phyloP scores from a whole-genome alignment of 1,140 invertebrate species.

The Drosophila rhopaloa region DNA sequence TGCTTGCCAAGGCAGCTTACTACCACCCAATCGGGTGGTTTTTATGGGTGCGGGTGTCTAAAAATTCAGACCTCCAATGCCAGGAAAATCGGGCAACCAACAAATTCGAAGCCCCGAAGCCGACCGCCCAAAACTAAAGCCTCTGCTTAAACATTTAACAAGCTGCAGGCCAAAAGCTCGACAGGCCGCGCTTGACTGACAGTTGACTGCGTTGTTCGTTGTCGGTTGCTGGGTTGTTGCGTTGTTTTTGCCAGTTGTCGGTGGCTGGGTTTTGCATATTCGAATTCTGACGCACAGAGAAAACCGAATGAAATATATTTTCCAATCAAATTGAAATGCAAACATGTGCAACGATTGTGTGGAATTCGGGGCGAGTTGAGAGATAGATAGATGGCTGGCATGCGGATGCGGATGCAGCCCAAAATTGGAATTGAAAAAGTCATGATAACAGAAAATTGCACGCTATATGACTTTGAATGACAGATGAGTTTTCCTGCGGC shows the following conservation, averaged over 20 bases:
- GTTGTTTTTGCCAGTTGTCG: conserved; percentile 10
- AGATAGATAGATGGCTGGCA: conserved; percentile 13
- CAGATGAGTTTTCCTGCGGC: conserved; percentile 68
- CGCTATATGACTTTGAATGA: conserved; percentile 77
- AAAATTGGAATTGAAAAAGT: conserved; percentile 78
- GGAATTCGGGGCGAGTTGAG: conserved; percentile 27
- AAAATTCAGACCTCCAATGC: conserved; percentile 18
- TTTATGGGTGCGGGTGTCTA: conserved; percentile 4
- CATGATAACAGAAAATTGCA: conserved; percentile 76
- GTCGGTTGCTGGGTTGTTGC: conserved; percentile 23
- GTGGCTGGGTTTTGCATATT: conserved; percentile 60
- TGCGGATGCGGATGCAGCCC: conserved; percentile 37
- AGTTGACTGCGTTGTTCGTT: conserved; percentile 61
- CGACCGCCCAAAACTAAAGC: conserved; percentile 56
- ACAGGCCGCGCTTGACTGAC: conserved; percentile 75
- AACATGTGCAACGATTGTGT: conserved; percentile 64
- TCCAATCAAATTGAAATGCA: conserved; percentile 82
- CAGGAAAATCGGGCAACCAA: conserved; percentile 13
- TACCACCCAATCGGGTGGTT: conserved; percentile 35
- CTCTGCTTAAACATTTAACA: conserved; percentile 79
- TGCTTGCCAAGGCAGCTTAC: conserved; percentile 57
- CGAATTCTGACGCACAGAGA: conserved; percentile 55
- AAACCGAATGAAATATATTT: conserved; percentile 74
- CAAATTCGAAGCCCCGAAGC: conserved; percentile 38
- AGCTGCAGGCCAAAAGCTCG: conserved; percentile 78